Base-by-base conservation (phyloP, 1,140 invertebrate species). In the Drosophila willistoni region DNA sequence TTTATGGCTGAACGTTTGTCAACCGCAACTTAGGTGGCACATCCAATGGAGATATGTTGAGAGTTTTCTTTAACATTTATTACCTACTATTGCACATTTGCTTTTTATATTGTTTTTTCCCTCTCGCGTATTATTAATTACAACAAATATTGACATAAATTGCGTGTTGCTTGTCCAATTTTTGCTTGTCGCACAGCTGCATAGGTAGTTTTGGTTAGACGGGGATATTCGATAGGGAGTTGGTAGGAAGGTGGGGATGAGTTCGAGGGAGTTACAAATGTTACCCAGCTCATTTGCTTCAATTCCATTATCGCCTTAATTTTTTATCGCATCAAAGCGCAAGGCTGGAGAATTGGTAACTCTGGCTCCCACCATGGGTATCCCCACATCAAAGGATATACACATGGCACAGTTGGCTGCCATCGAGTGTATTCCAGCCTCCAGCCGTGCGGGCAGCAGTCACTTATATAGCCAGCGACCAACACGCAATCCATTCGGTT, bases 241-340 rank as follows among this genome's bases (percentile, higher is more conserved):
- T n/a, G n/a, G n/a, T n/a, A n/a, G n/a, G n/a, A n/a, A n/a, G n/a
- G n/a, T n/a, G 9, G 5, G 5, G 19, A 9, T 22, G 19, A 61
- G 61, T 33, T 22, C 22, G 34, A 55, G 61, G 36, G 25, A 29
- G 39, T 90, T 84, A 90, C 87, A 90, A 90, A 90, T 90, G 87
- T 90, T 90, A 79, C 68, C 71, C 74, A 87, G 87, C 87, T 90
- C 87, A 90, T 90, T 90, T 90, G 87, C 87, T 73, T 90, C 87
- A 90, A 90, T 89, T 90, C 87, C 87, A 90, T 90, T 90, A 90
- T 90, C 87, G 87, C 87, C 89, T 90, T 83, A 90, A 90, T 91
- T 90, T 90, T 90, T 90, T 90, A 90, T 90, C 83, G 89, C 74
- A 84, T 90, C 87, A 90, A 78, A 81, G 82, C 79, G 54, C 71